Evolutionary conservation across 2,888 invertebrate species (phyloP), one percentile per base, ranked within the genome.

Genomic region (Callyntrura guangdongensis): DNA sequence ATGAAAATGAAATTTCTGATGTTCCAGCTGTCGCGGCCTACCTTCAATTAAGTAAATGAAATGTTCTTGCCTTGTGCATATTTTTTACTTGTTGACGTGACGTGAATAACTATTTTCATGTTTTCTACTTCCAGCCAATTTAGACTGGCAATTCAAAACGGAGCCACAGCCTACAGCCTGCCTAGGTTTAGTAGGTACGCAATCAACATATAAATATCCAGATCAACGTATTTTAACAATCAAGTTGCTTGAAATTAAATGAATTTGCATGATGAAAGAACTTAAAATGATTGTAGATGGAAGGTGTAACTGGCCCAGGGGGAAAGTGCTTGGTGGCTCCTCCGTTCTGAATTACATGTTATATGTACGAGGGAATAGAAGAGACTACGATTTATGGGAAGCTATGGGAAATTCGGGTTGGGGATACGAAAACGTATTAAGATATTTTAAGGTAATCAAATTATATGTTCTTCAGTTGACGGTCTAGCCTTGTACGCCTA

Each of bases 91-190:
- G 49, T 22, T 25, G 27, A 64, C 83, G 74, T 74, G 84, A 49
- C 27, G 12, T 53, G 74, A 83, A 74, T 61, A 61, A 53, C 36
- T 67, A 69, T n/a, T 47, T 86, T 22, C 27, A 25, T 59, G 20
- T 49, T 59, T 77, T 69, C 11, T n/a, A n/a, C 56, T 90, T 90
- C 56, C 64, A 90, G 90, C 90, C 92, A 97, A 97, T 94, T 95
- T 98, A 14, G 98, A 98, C 95, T 98, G 98, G 98, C 97, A 98
- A 94, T 98, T 98, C 95, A 98, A 98, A 95, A 98, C 98, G 0
- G 98, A 98, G 94, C 98, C 98, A 0, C 97, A 98, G 94, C 97
- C 97, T 64, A 97, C 96, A 5, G 96, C 97, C 17, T 98, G 98
- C 95, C 95, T 98, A 94, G 98, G 98, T 8, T 98, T 98, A 47